Evolutionary conservation across 2,888 invertebrate species (phyloP), one percentile per base, ranked within the genome.

Genomic region (Hylaea fasciaria): DNA sequence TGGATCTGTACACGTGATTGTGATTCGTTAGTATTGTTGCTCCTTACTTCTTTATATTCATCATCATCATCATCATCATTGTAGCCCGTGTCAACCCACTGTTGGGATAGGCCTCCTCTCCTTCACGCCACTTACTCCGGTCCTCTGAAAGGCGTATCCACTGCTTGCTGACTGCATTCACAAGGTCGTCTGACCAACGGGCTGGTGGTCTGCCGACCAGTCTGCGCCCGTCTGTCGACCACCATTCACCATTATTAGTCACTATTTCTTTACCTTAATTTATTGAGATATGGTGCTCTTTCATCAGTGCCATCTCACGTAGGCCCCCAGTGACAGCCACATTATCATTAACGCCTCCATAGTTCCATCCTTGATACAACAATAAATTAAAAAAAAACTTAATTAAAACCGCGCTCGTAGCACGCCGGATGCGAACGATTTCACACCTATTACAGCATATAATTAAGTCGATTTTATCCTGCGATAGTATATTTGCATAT

Each of bases 401-500:
- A 59, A 68, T 64, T 66, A 52, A 54, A 64, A 37, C 41, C 49
- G 68, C 73, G 68, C 70, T 69, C 76, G 72, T 75, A 71, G 75
- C 69, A 70, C 70, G 70, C 72, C 86, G 90, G 89, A 89, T 83
- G 77, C 78, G 69, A 78, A 61, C 83, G 73, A 88, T 89, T 89
- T 85, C 76, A 78, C 71, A 77, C 81, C 76, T 81, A 85, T 87
- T 86, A 84, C 74, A 57, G 64, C 64, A 64, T 47, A 72, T 75
- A 87, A 88, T 89, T 87, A 88, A 87, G 82, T 72, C 72, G 86
- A 89, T 87, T 75, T 78, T 84, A 69, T 78, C 71, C 76, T 82
- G 69, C 78, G 87, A 87, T 89, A 84, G 73, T 65, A 50, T 40
- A 90, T 90, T 89, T 82, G 84, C 89, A 90, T 89, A 87, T 84